Evolutionary conservation across 2,797 vertebrate species (phyloP).

Genomic region (Scleropages formosus): DNA sequence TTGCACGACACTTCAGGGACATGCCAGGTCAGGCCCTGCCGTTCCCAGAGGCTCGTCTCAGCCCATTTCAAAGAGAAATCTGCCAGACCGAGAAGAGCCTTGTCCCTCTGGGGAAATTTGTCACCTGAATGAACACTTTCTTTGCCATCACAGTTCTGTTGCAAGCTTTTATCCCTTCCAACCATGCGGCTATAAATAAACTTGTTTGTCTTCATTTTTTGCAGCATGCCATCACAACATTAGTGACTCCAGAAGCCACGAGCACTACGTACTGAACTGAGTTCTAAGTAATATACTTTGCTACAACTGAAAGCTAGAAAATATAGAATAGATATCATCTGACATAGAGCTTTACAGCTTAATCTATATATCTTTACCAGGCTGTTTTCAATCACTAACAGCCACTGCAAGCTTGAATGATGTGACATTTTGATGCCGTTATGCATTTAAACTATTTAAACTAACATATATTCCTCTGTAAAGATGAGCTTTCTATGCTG

Average conservation of each 20-base stretch:
- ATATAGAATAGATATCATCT: no score
- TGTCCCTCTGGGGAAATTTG: constrained; percentile 1
- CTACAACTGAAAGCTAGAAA: no score
- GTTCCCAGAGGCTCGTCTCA: constrained; percentile 18
- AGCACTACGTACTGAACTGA: no score
- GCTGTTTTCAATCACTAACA: no score
- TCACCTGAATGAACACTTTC: constrained; percentile 31
- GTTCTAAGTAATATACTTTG: no score
- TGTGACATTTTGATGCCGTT: no score
- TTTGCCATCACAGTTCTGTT: constrained; percentile 12
- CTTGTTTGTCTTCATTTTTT: constrained; percentile 14
- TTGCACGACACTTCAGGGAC: neutral
- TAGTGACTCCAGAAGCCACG: neutral
- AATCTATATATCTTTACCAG: no score
- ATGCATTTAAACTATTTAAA: no score
- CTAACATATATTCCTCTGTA: no score
- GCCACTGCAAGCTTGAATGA: no score
- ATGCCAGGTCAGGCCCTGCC: constrained; percentile 10
- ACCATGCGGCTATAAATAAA: constrained; percentile 10
- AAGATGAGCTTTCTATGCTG: no score
- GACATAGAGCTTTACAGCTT: no score
- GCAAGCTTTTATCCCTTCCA: constrained; percentile 15
- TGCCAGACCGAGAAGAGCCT: constrained; percentile 1
- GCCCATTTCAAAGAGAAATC: neutral
- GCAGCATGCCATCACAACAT: neutral